Evolutionary conservation across 2,797 vertebrate genomes (phyloP).

Genomic region (Pipistrellus pipistrellus): DNA sequence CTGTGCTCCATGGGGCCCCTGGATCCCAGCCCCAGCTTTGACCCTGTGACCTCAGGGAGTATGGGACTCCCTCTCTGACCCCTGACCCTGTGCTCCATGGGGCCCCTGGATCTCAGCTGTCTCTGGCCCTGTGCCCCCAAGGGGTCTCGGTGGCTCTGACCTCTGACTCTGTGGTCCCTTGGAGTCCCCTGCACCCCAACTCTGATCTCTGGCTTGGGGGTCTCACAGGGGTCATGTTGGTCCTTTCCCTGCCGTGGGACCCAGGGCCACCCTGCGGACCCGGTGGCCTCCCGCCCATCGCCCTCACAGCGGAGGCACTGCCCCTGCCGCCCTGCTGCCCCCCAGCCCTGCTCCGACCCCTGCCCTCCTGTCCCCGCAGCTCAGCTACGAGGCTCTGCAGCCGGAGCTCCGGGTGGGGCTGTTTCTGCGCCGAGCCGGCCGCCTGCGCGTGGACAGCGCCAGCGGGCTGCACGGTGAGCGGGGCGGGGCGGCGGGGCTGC

Average conservation of each 20-base stretch:
- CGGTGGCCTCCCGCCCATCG: too few relatives aligned
- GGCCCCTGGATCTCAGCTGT: background rate
- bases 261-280: too few relatives aligned
- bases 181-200: background rate
- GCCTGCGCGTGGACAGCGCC: conserved; percentile 95
- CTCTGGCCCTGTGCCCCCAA: background rate
- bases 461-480: conserved; percentile 93
- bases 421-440: conserved; percentile 94
- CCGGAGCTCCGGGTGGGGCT: conserved; percentile 94
- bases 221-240: background rate
- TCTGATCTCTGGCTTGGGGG: background rate
- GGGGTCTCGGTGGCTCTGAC: background rate
- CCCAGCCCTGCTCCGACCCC: background rate
- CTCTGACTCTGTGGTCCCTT: background rate
- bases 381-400: conserved; percentile 91
- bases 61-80: too few relatives aligned
- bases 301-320: too few relatives aligned
- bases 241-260: background rate
- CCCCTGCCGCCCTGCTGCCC: background rate
- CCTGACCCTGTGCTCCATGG: too few relatives aligned
- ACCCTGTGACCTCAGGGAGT: too few relatives aligned
- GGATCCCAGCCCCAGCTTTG: too few relatives aligned
- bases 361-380: conserved; percentile 88
- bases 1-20: background rate
- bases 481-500: background rate